A percentile compares a stretch with the other conserved stretches of the same genome.
These are phyloP conservation scores for Okamejei kenojei DNA, from an alignment of 2,797 vertebrate species.

Conservation along the genomic window DNA sequence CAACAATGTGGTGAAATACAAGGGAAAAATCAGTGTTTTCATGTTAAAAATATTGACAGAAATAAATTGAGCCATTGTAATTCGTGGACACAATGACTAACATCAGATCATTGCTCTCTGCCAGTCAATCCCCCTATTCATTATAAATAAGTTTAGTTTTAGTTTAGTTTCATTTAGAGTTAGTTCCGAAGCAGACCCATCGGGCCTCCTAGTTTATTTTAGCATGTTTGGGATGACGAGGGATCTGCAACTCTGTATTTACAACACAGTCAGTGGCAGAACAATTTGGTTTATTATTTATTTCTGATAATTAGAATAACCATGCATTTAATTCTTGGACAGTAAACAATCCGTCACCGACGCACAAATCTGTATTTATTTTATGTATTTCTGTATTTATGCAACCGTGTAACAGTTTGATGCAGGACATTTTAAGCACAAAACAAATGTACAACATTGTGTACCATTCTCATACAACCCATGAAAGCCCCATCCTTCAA, in stretches of 20 bases:
- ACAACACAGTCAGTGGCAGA: too few relatives aligned
- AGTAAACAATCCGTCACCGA: not conserved
- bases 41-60: too few relatives aligned
- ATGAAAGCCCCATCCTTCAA: slow-evolving; percentile 2
- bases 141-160: not conserved
- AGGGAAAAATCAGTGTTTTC: not conserved
- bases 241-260: too few relatives aligned
- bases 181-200: too few relatives aligned
- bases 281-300: not conserved
- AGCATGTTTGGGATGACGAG: too few relatives aligned
- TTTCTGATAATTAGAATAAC: not conserved
- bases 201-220: too few relatives aligned
- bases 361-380: not conserved
- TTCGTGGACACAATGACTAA: not conserved
- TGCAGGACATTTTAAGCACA: not conserved
- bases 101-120: not conserved
- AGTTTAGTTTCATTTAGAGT: too few relatives aligned
- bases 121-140: not conserved
- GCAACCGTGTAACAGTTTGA: not conserved
- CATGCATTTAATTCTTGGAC: not conserved
- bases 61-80: not conserved
- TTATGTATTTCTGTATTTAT: not conserved
- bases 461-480: not conserved
- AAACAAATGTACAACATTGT: not conserved
- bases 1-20: not conserved